Evolutionary conservation across 1,140 invertebrate species (phyloP), one percentile per base, ranked within the genome.

Genomic region (Metopolophium dirhodum): DNA sequence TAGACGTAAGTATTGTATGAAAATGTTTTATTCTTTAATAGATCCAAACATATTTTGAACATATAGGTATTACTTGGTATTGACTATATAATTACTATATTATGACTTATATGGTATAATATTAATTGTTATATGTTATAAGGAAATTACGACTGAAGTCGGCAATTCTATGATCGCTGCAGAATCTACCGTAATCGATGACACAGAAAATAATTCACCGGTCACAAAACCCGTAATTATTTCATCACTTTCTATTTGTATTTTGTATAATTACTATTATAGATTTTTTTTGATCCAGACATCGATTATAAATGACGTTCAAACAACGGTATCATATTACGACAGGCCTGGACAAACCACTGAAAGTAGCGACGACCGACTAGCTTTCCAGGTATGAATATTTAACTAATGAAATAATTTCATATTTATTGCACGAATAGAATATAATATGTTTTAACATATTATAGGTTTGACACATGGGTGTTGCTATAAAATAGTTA

Each of bases 121-220:
- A 85, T 85, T 45, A 54, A 22, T 54, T 85, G 22, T 85, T 51
- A 0, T 51, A 61, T n/a, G 37, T 90, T 22, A 30, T 68, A 7
- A 90, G 89, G 54, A 90, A 90, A 68, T 90, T 30, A 45, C 23
- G 4, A 90, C 88, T 30, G 89, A 90, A 90, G 14, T 57, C 37
- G 7, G 6, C 7, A 89, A n/a, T 26, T 47, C 54, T 22, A 68
- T 18, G 20, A 22, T 68, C 30, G 37, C 14, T 18, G 45, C 14
- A 30, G 89, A 61, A 68, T 90, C 26, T 8, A 61, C 89, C 37
- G 37, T n/a, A 45, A 68, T 68, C 26, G 41, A 90, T 20, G 89
- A 90, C 37, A 45, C 37, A 23, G 4, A 68, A 68, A 61, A 90
- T n/a, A 68, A 61, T 90, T 90, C 54, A 22, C 41, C 89, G 1